phyloP scores from a whole-genome alignment of 2,888 invertebrate genomes.

The Acleris literana region DNA sequence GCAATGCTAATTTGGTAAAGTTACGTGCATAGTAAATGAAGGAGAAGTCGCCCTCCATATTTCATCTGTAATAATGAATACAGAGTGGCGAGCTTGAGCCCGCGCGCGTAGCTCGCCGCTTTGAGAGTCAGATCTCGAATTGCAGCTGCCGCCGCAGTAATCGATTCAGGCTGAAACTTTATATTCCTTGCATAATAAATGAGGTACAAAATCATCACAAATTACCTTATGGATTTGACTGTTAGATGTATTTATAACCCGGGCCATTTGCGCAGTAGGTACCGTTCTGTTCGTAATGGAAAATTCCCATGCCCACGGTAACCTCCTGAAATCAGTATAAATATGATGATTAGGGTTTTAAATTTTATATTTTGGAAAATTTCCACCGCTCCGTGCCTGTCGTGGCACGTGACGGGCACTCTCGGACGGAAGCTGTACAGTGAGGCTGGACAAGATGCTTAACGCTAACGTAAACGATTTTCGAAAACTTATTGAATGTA shows the following conservation, averaged over 20 bases:
- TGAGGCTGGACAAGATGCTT: not conserved
- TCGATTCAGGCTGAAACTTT: conserved; percentile 70
- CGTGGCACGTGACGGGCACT: conserved; percentile 12
- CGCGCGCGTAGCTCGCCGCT: conserved; percentile 47
- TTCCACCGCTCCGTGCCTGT: not conserved
- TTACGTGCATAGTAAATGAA: conserved; percentile 65
- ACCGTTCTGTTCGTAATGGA: conserved; percentile 8
- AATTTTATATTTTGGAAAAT: conserved; percentile 22
- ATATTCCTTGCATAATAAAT: conserved; percentile 83
- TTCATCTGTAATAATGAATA: conserved; percentile 59
- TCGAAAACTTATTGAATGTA: too few species aligned
- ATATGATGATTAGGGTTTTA: conserved; percentile 20
- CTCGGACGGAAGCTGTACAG: not conserved
- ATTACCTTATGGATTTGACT: conserved; percentile 81
- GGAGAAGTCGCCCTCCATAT: conserved; percentile 52
- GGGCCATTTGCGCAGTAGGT: conserved; percentile 28
- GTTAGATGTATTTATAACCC: conserved; percentile 77
- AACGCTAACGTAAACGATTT: too few species aligned
- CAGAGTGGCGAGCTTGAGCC: conserved; percentile 45
- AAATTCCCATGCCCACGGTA: conserved; percentile 21
- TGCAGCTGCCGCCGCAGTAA: conserved; percentile 60
- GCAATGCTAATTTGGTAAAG: conserved; percentile 66
- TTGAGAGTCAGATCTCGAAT: conserved; percentile 73
- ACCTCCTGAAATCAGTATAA: conserved; percentile 22
- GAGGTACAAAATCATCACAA: conserved; percentile 80